These are phyloP conservation scores for Peromyscus maniculatus DNA, from an alignment of 2,113 vertebrate species.

Conservation along the genomic window DNA sequence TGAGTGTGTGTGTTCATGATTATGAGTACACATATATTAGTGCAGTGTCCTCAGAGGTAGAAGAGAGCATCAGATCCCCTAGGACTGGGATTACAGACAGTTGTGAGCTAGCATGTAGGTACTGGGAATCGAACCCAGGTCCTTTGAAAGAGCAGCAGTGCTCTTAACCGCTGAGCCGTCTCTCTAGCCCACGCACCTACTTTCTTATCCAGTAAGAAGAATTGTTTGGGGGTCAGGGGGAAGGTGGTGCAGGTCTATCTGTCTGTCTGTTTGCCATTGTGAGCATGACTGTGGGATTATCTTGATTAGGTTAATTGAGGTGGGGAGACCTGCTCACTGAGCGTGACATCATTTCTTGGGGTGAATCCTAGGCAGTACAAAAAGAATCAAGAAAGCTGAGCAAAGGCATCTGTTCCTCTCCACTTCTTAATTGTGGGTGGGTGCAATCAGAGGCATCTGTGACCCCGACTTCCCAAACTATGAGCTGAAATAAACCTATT, in stretches of 20 bases:
- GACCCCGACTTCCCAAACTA: neutral
- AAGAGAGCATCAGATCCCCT: neutral
- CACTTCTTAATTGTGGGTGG: no score
- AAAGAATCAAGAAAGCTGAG: neutral
- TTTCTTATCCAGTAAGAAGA: neutral
- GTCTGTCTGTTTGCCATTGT: neutral
- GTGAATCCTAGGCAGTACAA: neutral
- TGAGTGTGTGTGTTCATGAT: neutral
- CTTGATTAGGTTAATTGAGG: neutral
- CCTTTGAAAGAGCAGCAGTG: neutral
- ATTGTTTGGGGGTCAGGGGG: no score
- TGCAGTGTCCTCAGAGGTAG: neutral
- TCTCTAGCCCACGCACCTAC: neutral
- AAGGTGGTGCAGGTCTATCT: no score
- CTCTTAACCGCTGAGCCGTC: neutral
- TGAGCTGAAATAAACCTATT: neutral
- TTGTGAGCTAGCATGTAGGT: neutral
- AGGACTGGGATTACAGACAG: neutral
- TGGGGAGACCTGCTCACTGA: neutral
- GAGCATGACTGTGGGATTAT: neutral
- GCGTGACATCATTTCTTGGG: neutral
- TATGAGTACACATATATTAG: neutral
- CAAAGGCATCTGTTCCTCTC: neutral
- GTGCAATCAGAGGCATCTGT: neutral
- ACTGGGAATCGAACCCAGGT: neutral